Conservation (phyloP, 37 sponge, comb jelly and placozoan species). For the Lycopodina hypogea region DNA sequence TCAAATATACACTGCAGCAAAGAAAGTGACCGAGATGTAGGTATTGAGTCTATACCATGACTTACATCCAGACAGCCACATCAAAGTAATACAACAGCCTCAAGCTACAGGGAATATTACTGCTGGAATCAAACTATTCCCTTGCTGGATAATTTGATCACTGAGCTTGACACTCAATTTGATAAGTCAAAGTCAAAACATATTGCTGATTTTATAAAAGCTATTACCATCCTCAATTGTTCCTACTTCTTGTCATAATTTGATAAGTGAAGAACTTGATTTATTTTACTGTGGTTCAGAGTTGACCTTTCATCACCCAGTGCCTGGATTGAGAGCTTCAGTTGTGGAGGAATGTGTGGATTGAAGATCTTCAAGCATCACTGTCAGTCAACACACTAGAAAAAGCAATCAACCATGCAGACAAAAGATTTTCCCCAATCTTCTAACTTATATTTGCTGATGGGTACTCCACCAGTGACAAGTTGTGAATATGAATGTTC, state of each 20-base stretch:
- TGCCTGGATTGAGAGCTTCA: conserved; percentile 39
- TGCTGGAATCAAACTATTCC: conserved; percentile 45
- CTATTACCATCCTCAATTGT: conserved; percentile 6
- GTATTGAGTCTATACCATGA: conserved; percentile 30
- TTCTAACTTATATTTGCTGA: conserved; percentile 24
- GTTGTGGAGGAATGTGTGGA: conserved; percentile 36
- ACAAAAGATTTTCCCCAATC: conserved; percentile 41
- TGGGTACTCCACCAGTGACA: conserved; percentile 44
- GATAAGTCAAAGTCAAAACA: conserved; percentile 3
- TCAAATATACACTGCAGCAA: conserved; percentile 7
- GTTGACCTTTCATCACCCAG: conserved; percentile 27
- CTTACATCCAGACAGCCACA: conserved; percentile 34
- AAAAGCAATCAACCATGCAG: no score
- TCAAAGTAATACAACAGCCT: conserved; percentile 34
- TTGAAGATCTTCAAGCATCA: no score
- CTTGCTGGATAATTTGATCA: conserved; percentile 27
- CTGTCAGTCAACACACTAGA: no score
- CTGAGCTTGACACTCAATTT: conserved; percentile 18
- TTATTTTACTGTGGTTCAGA: background rate
- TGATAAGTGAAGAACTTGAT: no score
- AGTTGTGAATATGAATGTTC: conserved; percentile 65
- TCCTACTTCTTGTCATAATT: background rate
- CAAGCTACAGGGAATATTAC: conserved; percentile 20
- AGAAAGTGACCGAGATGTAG: conserved; percentile 4
- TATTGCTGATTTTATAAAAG: conserved; percentile 28